A percentile compares a stretch with the other conserved stretches of the same genome.
phyloP scores from a whole-genome alignment of 2,113 vertebrate species.

The Tragulus kanchil region DNA sequence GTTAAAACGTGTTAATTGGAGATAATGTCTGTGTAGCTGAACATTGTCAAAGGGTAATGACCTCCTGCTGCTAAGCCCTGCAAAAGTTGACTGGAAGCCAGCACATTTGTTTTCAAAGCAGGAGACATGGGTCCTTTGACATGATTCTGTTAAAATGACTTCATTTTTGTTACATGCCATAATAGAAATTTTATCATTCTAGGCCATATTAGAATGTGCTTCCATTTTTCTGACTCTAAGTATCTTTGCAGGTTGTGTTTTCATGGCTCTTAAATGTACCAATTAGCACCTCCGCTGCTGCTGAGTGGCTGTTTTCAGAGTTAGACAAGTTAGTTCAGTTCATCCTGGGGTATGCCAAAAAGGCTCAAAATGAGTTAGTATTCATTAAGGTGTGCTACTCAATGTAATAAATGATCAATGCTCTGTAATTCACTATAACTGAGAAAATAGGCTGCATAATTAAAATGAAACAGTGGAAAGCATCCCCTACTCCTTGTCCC shows the following conservation, averaged over 20 bases:
- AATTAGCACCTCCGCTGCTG: background rate
- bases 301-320: slow-evolving; percentile 6
- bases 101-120: slow-evolving; percentile 78
- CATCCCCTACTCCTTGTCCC: no score
- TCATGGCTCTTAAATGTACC: background rate
- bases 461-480: slow-evolving; percentile 32
- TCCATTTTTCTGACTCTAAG: background rate
- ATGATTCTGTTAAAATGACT: slow-evolving; percentile 69
- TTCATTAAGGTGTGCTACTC: slow-evolving; percentile 47
- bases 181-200: slow-evolving; percentile 46
- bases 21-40: slow-evolving; percentile 78
- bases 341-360: slow-evolving; percentile 27
- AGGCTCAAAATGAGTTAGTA: slow-evolving; percentile 41
- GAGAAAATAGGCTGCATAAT: slow-evolving; percentile 12
- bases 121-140: slow-evolving; percentile 69
- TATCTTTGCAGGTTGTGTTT: slow-evolving; percentile 38
- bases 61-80: slow-evolving; percentile 74
- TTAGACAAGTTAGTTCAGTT: background rate
- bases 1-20: slow-evolving; percentile 80
- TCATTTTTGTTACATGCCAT: slow-evolving; percentile 57
- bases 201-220: background rate
- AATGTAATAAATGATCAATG: slow-evolving; percentile 34
- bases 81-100: slow-evolving; percentile 81
- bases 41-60: slow-evolving; percentile 82
- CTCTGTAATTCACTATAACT: slow-evolving; percentile 26